Evolutionary conservation across 2,888 invertebrate species (phyloP), one percentile per base, ranked within the genome.

Genomic region (Sipha maydis): DNA sequence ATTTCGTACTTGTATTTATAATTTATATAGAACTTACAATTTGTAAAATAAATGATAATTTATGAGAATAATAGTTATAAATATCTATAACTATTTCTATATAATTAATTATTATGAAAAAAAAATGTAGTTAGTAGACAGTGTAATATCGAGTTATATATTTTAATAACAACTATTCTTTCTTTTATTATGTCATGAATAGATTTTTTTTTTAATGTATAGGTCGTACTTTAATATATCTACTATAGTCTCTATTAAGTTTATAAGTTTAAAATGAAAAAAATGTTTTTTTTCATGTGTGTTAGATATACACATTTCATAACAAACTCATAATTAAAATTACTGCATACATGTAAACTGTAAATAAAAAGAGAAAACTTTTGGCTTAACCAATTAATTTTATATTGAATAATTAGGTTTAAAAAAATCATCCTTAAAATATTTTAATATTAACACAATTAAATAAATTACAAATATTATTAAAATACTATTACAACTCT

Each of bases 131-230:
- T 75, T 61, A 83, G 38, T 56, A 28, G 3, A 28, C 38, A n/a
- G 19, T 38, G 25, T 79, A 34, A 79, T 54, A 5, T 56, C 48
- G 31, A 4, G 31, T 25, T n/a, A 54, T 73, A 3, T 3, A 34
- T 34, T 83, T 56, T 75, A 75, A 83, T 75, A 31, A 34, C 19
- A 34, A 82, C 48, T 71, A 83, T 34, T 21, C 73, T 25, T 11
- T 71, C 14, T 0, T 17, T 48, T 21, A 34, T 25, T 28, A 83
- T 82, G 11, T 69, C 54, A 25, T 25, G 21, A 7, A 61, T 61
- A 19, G 61, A 21, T 25, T 19, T 14, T 25, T 14, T 61, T 61
- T 61, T 61, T 61, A 19, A 19, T 61, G 19, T 61, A 67, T 67
- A n/a, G n/a, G n/a, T 25, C 67, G 25, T 67, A 67, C n/a, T 67